phyloP scores from a whole-genome alignment of 1,140 invertebrate species.

The Drosophila tropicalis region DNA sequence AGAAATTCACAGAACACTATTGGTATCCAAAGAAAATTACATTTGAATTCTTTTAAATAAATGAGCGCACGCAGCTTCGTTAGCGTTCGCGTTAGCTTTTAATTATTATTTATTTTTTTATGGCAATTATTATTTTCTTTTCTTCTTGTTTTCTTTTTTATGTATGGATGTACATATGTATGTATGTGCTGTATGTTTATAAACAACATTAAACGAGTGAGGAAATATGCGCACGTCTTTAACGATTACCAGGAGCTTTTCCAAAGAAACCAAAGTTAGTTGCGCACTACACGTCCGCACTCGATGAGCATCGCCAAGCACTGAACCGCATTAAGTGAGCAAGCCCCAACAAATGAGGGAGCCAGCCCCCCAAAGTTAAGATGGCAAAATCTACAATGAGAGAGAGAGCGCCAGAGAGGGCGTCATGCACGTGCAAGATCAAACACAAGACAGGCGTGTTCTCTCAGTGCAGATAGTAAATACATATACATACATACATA shows the following conservation, averaged over 20 bases:
- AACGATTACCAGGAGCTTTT: conserved; percentile 38
- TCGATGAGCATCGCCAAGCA: conserved; percentile 50
- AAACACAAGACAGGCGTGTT: conserved; percentile 8
- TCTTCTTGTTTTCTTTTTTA: conserved; percentile 24
- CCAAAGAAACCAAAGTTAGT: conserved; percentile 30
- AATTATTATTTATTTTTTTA: conserved; percentile 62
- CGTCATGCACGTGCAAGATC: conserved; percentile 13
- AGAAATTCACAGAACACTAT: not conserved
- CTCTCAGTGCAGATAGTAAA: not conserved
- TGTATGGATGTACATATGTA: not conserved
- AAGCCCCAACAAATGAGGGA: conserved; percentile 18
- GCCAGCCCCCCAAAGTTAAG: too few relatives aligned
- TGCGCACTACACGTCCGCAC: conserved; percentile 39
- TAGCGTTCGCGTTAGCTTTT: conserved; percentile 46
- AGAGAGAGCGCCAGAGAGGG: too few relatives aligned
- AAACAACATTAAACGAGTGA: conserved; percentile 42
- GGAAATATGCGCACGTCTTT: conserved; percentile 59
- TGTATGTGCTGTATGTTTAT: conserved; percentile 27
- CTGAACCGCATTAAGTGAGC: conserved; percentile 44
- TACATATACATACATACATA: too few relatives aligned
- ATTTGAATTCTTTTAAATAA: not conserved
- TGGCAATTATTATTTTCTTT: conserved; percentile 54
- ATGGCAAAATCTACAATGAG: conserved; percentile 23
- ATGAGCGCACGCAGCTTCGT: conserved; percentile 26
- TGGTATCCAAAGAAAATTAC: conserved; percentile 33